Percentiles rank a stretch among this genome's conserved stretches.
Evolutionary conservation across 2,113 vertebrate species (phyloP).

Genomic region (Protomyctophum bolini): DNA sequence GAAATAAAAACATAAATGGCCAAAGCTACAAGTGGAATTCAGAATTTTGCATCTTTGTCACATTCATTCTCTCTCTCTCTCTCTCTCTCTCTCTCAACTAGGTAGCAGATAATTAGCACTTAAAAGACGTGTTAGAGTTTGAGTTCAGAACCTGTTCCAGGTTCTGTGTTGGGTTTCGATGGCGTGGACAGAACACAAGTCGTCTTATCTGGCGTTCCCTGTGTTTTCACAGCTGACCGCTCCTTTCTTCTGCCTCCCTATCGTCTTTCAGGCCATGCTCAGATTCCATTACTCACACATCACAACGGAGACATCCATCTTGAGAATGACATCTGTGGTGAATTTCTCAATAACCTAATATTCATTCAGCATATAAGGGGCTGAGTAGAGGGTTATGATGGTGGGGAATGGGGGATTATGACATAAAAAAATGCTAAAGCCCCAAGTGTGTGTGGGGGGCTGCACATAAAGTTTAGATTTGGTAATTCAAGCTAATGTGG

Average conservation of each 20-base stretch:
- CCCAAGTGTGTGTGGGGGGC: constrained; percentile 71
- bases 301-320: constrained; percentile 86
- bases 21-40: neutral
- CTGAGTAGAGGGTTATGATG: constrained; percentile 47
- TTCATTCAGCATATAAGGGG: constrained; percentile 73
- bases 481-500: constrained; percentile 85
- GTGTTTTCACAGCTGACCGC: constrained; percentile 84
- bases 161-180: constrained; percentile 55
- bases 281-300: constrained; percentile 86
- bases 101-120: constrained; percentile 63
- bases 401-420: constrained; percentile 78
- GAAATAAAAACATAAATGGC: neutral
- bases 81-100: constrained; percentile 11
- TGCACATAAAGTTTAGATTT: constrained; percentile 83
- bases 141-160: constrained; percentile 56
- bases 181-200: constrained; percentile 75
- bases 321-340: constrained; percentile 88
- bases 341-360: constrained; percentile 87
- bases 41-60: neutral
- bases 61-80: neutral
- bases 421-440: constrained; percentile 88
- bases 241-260: constrained; percentile 73
- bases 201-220: constrained; percentile 74
- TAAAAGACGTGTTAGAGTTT: constrained; percentile 37
- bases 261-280: constrained; percentile 81